Evolutionary conservation across 2,113 vertebrate species (phyloP), one percentile per base, ranked within the genome.

Genomic region (Leucoraja erinaceus): DNA sequence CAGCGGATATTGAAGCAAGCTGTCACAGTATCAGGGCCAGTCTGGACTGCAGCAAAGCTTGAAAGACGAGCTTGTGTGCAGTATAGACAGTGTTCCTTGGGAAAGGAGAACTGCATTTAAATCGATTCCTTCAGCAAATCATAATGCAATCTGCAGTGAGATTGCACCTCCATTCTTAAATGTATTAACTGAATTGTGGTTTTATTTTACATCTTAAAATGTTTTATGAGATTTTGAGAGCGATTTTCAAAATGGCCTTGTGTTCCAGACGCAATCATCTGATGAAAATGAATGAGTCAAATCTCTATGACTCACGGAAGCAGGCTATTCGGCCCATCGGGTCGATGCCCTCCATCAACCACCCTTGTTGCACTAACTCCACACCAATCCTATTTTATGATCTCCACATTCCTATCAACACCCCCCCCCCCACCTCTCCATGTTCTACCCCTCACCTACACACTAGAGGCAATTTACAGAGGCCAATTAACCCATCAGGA

Each of bases 141-240:
- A 22, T 5, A 47, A n/a, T 56, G 9, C 20, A 63, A n/a, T 31
- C 28, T 59, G 61, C 56, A 86, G 61, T n/a, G 54, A n/a, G 83
- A 31, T 86, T 28, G 56, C 28, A n/a, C 28, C 59, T n/a, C 11
- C 6, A 63, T 86, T 86, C 83, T n/a, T 63, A 88, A 88, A 88
- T 31, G 5, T 63, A 31, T 88, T n/a, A 2, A 88, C 14, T 31
- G 16, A 88, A 88, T 88, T 88, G 12, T 63, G 14, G 18, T 16
- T 63, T 88, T 84, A 20, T 54, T 84, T 84, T 14, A n/a, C 59
- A 9, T 88, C 59, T 88, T 88, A 63, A 88, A 88, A 63, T 22
- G 59, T 12, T 63, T 86, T n/a, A 28, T 63, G 59, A 63, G 59
- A 63, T 88, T 86, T 88, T 63, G 59, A 88, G 59, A 88, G 11